Evolutionary conservation across 1,140 invertebrate genomes (phyloP), one percentile per base, ranked within the genome.

Genomic region (Phymastichus coffea): DNA sequence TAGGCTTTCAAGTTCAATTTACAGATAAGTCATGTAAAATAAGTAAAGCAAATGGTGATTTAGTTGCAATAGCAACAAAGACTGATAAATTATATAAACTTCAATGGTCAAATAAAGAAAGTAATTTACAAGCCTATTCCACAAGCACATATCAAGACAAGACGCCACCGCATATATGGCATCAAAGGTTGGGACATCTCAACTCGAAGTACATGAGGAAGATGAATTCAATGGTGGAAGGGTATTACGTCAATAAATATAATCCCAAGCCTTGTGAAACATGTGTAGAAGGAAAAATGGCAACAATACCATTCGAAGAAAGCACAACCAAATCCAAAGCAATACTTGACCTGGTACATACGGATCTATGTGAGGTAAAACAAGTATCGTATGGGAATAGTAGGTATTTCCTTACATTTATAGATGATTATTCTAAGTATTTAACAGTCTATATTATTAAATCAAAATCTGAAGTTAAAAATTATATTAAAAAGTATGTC

Each of bases 401-500:
- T n/a, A 66, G 41, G 41, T 76, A 75, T 61, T 68, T 75, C 28
- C 17, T 75, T 8, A 68, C 66, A 1, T 75, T 76, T 37, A 66
- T 72, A 57, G 72, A 76, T 61, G 73, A 77, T 48, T 70, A 52
- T 54, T 61, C 59, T 10, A 65, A 68, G 19, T 73, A 62, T 41
- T 48, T 57, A 4, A 65, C 66, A 55, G 65, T 70, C 14, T 75
- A 75, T 62, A 73, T 73, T 64, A 35, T 77, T 3, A 71, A 70
- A 59, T 43, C 17, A 10, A 75, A 76, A 63, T 53, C 66, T 67
- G 47, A 76, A 53, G 71, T 72, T 6, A 66, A 66, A 28, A 20
- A 69, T 9, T 38, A 19, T 25, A 70, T 76, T 46, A 70, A 66
- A 63, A 48, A 71, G 44, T 77, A 75, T 46, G 69, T 69, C 17